These are phyloP conservation scores for Hemistola chrysoprasaria DNA, from an alignment of 2,888 invertebrate genomes.

Conservation along the genomic window DNA sequence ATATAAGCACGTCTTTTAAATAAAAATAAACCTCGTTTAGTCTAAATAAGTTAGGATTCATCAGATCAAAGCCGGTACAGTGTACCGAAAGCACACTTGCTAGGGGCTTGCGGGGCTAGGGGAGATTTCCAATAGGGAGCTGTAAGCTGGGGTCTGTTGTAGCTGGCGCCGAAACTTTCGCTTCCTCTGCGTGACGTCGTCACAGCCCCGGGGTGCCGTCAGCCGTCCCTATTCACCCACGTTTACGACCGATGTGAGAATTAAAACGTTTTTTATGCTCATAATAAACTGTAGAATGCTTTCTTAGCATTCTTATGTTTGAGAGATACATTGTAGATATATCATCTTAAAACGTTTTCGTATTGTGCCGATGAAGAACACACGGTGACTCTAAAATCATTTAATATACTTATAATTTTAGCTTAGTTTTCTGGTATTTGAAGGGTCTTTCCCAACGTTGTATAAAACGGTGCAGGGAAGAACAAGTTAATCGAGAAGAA, in stretches of 20 bases:
- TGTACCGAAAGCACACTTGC: no score
- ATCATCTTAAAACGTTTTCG: no score
- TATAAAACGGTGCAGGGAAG: slow-evolving; percentile 8
- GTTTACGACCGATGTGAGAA: slow-evolving; percentile 3
- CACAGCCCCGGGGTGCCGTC: slow-evolving; percentile 14
- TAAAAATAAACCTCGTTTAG: no score
- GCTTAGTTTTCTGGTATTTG: no score
- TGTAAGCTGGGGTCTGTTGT: slow-evolving; percentile 17
- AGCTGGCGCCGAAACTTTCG: slow-evolving; percentile 46
- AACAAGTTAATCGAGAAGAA: slow-evolving; percentile 19
- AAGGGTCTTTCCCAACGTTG: slow-evolving; percentile 9
- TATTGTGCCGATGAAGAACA: no score
- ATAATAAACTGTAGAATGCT: background rate
- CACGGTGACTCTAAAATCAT: no score
- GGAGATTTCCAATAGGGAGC: slow-evolving; percentile 18
- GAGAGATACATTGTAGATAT: background rate
- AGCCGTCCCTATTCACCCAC: slow-evolving; percentile 3
- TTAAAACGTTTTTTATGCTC: background rate
- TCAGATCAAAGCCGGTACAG: no score
- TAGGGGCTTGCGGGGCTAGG: background rate
- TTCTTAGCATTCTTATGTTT: no score
- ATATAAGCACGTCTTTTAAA: no score
- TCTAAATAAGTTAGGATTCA: no score
- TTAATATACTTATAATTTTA: no score
- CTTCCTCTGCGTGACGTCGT: slow-evolving; percentile 41